Evolutionary conservation across 1,140 invertebrate species (phyloP), one percentile per base, ranked within the genome.

Genomic region (Calliphora vicina): DNA sequence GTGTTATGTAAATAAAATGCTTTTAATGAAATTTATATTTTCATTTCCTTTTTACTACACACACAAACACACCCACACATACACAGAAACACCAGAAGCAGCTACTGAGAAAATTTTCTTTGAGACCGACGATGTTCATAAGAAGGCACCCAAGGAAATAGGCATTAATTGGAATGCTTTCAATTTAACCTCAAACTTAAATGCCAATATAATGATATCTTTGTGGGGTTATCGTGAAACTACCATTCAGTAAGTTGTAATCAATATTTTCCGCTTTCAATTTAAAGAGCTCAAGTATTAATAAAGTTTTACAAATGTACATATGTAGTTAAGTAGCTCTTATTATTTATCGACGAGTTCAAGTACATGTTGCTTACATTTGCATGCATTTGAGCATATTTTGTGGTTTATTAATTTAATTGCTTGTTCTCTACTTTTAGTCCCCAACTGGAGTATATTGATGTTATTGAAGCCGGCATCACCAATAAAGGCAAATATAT

Each of bases 141-240:
- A 96, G 86, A 93, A 93, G 45, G 92, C 93, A 85, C 96, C 96
- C 0, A 90, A 92, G 0, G 93, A 95, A 87, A 94, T 98, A 67
- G 93, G 92, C 87, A 95, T 97, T 12, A 94, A 93, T 8, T 98
- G 97, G 97, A 93, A 96, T 86, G 93, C 93, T 8, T 94, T 94
- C 84, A 98, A 98, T 92, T 95, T 98, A 86, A 97, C 97, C 0
- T 93, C 93, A 23, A 96, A 96, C 87, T 89, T 93, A 5, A 94
- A 94, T 85, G 94, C 95, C 0, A 93, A 93, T 35, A 92, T 97
- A 0, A 93, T 94, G 81, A 96, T 98, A 84, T 96, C 95, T 0
- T 89, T 97, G 5, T 97, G 95, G 95, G 97, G 96, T 2, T 97
- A 97, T 88, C 93, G 95, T 35, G 96, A 98, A 90, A 94, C 94